These are phyloP conservation scores for Corythaeola cristata DNA, from an alignment of 2,113 vertebrate species.

Conservation along the genomic window DNA sequence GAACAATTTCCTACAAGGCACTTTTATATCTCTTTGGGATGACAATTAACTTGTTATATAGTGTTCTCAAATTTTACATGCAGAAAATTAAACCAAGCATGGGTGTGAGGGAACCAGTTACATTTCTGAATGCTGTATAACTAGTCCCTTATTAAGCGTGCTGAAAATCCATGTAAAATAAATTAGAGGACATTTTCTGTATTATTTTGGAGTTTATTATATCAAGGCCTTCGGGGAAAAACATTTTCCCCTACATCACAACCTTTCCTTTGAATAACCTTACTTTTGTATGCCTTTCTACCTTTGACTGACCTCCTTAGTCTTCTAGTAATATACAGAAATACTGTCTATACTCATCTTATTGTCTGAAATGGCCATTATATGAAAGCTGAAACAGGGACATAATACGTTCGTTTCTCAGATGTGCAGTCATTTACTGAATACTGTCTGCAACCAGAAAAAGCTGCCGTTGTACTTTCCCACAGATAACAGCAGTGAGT, in stretches of 20 bases:
- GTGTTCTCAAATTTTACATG: background rate
- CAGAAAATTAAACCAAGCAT: background rate
- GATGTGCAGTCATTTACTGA: background rate
- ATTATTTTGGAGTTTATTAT: background rate
- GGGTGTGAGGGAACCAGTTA: background rate
- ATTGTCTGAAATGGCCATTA: background rate
- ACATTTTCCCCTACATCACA: background rate
- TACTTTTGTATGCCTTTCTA: background rate
- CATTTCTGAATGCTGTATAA: background rate
- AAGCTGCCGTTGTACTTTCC: background rate
- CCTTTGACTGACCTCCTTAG: background rate
- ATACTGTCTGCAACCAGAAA: background rate
- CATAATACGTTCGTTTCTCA: background rate
- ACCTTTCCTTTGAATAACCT: background rate
- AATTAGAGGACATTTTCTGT: background rate
- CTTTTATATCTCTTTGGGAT: background rate
- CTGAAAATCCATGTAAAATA: background rate
- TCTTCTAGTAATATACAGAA: background rate
- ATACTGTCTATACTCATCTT: background rate
- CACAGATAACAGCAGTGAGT: background rate
- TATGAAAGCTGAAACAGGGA: background rate
- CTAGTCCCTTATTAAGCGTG: background rate
- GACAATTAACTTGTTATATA: background rate
- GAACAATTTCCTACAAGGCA: background rate
- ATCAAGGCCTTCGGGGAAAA: background rate